Conservation (phyloP, 2,113 vertebrate species). For the Strix aluco region DNA sequence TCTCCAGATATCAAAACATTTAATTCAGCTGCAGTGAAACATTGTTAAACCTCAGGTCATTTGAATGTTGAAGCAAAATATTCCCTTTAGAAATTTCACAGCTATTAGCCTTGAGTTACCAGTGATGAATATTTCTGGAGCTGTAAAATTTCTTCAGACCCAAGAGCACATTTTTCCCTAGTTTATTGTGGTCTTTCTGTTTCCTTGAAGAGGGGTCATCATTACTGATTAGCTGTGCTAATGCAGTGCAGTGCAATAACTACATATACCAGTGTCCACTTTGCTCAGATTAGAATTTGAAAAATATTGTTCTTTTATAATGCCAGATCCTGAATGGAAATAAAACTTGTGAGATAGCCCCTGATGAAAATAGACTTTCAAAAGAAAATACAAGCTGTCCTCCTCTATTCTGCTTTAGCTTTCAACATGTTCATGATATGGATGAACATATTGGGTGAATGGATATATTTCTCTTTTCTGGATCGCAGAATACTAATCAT, state of each 20-base stretch:
- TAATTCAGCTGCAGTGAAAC: constrained; percentile 22
- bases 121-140: constrained; percentile 27
- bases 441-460: neutral
- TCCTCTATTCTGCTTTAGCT: neutral
- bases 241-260: neutral
- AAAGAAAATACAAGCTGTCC: neutral
- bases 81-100: constrained; percentile 51
- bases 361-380: neutral
- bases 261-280: neutral
- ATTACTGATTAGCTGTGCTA: neutral
- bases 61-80: constrained; percentile 63
- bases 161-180: constrained; percentile 39
- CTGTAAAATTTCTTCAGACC: constrained; percentile 13
- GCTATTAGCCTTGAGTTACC: constrained; percentile 39
- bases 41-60: constrained; percentile 9
- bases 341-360: neutral
- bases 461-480: neutral
- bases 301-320: neutral
- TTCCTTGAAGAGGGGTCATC: neutral
- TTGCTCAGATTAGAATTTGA: neutral
- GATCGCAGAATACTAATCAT: neutral
- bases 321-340: neutral
- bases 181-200: constrained; percentile 31
- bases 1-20: constrained; percentile 25
- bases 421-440: neutral